Percentiles rank a stretch among this genome's conserved stretches.
Conservation (phyloP, 2,888 invertebrate species). For the Bugulina stolonifera region DNA sequence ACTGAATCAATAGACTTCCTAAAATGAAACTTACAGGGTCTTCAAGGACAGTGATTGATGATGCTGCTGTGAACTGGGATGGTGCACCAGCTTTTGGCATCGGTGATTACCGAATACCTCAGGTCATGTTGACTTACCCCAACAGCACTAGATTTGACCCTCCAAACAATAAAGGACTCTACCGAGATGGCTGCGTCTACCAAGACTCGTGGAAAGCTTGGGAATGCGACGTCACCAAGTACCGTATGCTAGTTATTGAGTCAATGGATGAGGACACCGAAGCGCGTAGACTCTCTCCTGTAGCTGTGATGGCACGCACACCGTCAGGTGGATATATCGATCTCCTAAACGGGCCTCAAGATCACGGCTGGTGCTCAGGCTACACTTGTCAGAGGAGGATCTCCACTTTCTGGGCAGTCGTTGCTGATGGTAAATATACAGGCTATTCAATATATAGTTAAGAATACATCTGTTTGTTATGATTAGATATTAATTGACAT, state of each 20-base stretch:
- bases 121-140: constrained; percentile 35
- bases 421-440: constrained; percentile 21
- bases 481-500: too few relatives aligned
- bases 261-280: constrained; percentile 50
- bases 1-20: too few relatives aligned
- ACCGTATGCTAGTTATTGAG: constrained; percentile 42
- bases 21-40: too few relatives aligned
- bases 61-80: constrained; percentile 46
- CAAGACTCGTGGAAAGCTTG: constrained; percentile 37
- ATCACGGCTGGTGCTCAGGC: constrained; percentile 29
- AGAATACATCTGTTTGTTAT: too few relatives aligned
- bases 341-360: constrained; percentile 28
- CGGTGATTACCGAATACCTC: constrained; percentile 49
- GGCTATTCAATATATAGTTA: too few relatives aligned
- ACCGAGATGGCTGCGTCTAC: constrained; percentile 36
- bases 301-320: constrained; percentile 37
- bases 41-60: constrained; percentile 37
- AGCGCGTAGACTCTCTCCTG: constrained; percentile 43
- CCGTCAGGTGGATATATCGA: not conserved
- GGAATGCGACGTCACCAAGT: constrained; percentile 35
- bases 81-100: constrained; percentile 38
- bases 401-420: constrained; percentile 28
- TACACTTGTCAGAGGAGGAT: constrained; percentile 29
- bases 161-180: constrained; percentile 43
- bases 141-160: constrained; percentile 35